Evolutionary conservation across 2,113 vertebrate genomes (phyloP), one percentile per base, ranked within the genome.

Genomic region (Eulacestoma nigropectus): DNA sequence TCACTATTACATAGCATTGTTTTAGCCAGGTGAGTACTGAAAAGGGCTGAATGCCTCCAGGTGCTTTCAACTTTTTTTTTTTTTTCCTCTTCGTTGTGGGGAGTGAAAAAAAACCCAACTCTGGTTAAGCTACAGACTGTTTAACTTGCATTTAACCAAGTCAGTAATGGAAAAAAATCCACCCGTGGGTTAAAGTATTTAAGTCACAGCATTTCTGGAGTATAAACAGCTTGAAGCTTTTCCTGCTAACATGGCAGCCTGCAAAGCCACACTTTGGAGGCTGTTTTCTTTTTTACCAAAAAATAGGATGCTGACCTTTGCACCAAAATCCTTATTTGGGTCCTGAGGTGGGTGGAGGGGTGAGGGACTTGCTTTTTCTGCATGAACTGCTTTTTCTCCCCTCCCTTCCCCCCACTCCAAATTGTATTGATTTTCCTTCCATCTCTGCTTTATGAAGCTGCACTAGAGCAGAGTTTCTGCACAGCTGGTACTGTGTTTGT

Each of bases 351-450:
- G 44, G 23, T 21, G 20, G 18, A 84, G 4, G 16, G 6, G 13
- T 3, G 20, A 88, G 19, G 18, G 16, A 83, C 16, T 39, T 69
- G 29, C 13, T 46, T 41, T 27, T 73, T 42, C 50, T 84, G 32
- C 46, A 39, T 11, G 9, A 30, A 21, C 29, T 50, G 26, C n/a
- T 62, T 76, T 79, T 67, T 27, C 32, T 53, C 18, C 16, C 21
- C 21, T n/a, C 11, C 2, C 2, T 33, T 49, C 25, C 22, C 33
- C 13, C 47, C 0, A 0, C 13, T 14, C 25, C 16, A 27, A 17
- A 0, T 4, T 33, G 12, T 46, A 77, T 0, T 49, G 46, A 62
- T 74, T 86, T 88, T 65, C 42, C 10, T 90, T 70, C 55, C 7
- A 20, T 33, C 35, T 67, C 84, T 50, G 23, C 42, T 59, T 64